Percentiles rank a stretch among this genome's conserved stretches.
Evolutionary conservation across 1,140 invertebrate genomes (phyloP).

Genomic region (Apis cerana): DNA sequence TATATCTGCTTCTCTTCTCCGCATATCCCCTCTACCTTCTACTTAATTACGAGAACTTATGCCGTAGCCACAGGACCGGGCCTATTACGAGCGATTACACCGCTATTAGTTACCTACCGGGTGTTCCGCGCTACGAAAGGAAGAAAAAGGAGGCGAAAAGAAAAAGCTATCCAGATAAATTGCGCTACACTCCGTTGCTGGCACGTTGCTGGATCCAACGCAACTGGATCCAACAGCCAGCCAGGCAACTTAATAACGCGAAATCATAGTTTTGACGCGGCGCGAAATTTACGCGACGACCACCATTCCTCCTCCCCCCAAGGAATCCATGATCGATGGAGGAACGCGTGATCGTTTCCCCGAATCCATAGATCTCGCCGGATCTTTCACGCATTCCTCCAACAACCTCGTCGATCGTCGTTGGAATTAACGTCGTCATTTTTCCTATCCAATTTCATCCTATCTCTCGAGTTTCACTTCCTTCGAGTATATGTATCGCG

Average conservation of each 20-base stretch:
- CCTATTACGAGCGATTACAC: constrained; percentile 76
- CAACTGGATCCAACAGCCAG: constrained; percentile 48
- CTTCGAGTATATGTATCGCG: not conserved
- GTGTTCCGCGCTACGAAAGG: constrained; percentile 65
- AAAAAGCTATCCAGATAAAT: constrained; percentile 63
- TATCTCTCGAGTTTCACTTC: not conserved
- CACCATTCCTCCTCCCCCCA: not conserved
- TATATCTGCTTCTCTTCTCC: constrained; percentile 39
- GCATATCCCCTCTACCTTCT: constrained; percentile 42
- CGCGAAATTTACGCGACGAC: constrained; percentile 55
- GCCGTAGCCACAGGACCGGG: constrained; percentile 68
- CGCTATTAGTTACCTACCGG: constrained; percentile 76
- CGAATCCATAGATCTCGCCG: constrained; percentile 11
- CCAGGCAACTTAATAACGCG: constrained; percentile 63
- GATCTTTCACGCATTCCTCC: constrained; percentile 14
- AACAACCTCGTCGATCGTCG: not conserved
- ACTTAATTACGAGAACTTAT: constrained; percentile 67
- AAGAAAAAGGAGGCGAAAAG: constrained; percentile 42
- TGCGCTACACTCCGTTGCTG: constrained; percentile 59
- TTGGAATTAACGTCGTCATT: not conserved
- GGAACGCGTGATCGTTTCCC: constrained; percentile 47
- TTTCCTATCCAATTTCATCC: constrained; percentile 1
- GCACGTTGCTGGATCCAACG: constrained; percentile 48
- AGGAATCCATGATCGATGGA: constrained; percentile 64
- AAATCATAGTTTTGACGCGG: constrained; percentile 53